These are phyloP conservation scores for Lagenorhynchus albirostris DNA, from an alignment of 2,113 vertebrate species.

Conservation along the genomic window DNA sequence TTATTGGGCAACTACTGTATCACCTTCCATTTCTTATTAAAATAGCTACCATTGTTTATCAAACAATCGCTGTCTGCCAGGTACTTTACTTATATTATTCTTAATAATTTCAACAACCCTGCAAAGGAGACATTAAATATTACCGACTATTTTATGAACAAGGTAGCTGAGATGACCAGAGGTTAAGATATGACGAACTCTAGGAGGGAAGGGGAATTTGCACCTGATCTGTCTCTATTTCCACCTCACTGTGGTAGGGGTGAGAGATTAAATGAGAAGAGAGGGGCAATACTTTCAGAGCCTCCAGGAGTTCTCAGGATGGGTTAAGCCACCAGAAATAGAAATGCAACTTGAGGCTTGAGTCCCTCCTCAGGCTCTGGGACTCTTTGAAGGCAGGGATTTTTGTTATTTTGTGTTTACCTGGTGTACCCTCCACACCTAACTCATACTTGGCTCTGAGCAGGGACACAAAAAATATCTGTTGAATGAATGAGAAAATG, in stretches of 20 bases:
- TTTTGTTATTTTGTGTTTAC: constrained; percentile 22
- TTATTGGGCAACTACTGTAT: neutral
- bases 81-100: neutral
- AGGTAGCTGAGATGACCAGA: neutral
- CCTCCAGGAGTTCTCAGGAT: neutral
- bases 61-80: neutral
- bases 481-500: neutral
- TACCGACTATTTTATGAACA: neutral
- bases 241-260: too few species aligned
- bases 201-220: neutral
- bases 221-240: neutral
- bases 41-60: constrained; percentile 2
- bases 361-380: neutral
- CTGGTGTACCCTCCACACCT: neutral
- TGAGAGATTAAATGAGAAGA: neutral
- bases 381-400: neutral
- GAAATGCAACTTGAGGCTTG: neutral
- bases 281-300: neutral
- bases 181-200: neutral
- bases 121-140: neutral
- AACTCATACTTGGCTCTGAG: neutral
- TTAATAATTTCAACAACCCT: neutral
- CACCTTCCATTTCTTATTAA: constrained; percentile 29
- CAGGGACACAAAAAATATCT: neutral
- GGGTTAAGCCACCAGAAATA: neutral